Conservation (phyloP, 2,797 vertebrate species). For the Discoglossus pictus region DNA sequence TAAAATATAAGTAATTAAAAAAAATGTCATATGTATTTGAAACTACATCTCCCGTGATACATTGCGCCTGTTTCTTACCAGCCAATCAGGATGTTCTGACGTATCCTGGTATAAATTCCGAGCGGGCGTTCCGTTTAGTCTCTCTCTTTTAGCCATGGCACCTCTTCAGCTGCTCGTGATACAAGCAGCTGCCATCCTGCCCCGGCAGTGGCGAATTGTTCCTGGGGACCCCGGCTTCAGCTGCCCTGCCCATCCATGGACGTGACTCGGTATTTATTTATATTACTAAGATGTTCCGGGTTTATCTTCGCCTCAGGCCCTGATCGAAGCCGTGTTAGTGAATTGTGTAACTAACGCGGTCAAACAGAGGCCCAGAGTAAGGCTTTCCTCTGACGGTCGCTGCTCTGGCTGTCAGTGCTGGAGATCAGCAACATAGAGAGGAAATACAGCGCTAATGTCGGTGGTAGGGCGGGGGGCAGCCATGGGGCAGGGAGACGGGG, state of each 20-base stretch:
- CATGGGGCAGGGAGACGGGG: conserved; percentile 84
- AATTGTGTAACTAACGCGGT: conserved; percentile 45
- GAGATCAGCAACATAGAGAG: conserved; percentile 43
- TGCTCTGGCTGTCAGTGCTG: conserved; percentile 42
- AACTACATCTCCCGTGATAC: too few relatives aligned
- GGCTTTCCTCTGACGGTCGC: conserved; percentile 58
- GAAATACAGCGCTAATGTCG: conserved; percentile 64
- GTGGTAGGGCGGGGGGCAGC: conserved; percentile 88
- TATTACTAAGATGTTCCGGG: not conserved
- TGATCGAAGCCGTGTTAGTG: conserved; percentile 75
- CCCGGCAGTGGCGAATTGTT: accelerated
- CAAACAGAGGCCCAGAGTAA: conserved; percentile 54
- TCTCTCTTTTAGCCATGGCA: accelerated
- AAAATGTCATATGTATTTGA: too few relatives aligned
- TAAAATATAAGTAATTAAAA: too few relatives aligned
- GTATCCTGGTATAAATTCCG: conserved; percentile 31
- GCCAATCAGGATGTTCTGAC: not conserved
- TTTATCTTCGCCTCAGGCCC: conserved; percentile 64
- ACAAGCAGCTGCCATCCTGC: accelerated
- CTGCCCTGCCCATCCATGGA: accelerated
- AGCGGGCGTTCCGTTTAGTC: accelerated
- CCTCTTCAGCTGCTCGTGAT: accelerated
- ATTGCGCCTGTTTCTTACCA: accelerated
- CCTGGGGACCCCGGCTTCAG: too few relatives aligned
- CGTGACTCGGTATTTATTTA: not conserved